Conservation (phyloP, 2,113 vertebrate genomes). For the Scomber japonicus region DNA sequence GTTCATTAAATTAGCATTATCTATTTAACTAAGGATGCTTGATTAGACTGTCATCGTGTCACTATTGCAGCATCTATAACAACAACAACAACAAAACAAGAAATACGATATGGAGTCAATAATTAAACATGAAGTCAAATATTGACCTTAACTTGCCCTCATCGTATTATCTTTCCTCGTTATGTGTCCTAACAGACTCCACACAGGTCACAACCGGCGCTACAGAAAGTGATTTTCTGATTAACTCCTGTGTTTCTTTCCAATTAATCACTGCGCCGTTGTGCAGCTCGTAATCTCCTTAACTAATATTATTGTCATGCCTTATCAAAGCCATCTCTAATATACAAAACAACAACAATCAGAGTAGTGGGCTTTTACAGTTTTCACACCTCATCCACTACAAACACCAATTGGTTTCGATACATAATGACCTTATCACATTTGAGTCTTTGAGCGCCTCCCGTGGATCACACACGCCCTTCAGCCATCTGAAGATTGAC, state of each 20-base stretch:
- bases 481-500: constrained; percentile 63
- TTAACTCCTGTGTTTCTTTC: constrained; percentile 59
- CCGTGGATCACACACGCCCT: constrained; percentile 72
- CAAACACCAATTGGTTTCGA: constrained; percentile 81
- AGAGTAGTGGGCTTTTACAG: constrained; percentile 30
- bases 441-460: constrained; percentile 53
- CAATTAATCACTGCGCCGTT: constrained; percentile 79
- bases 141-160: neutral
- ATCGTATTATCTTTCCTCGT: neutral
- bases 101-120: neutral
- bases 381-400: constrained; percentile 68
- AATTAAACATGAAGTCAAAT: neutral
- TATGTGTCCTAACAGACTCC: neutral
- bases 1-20: neutral
- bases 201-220: neutral
- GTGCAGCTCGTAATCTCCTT: constrained; percentile 75
- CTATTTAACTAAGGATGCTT: neutral
- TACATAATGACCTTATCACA: constrained; percentile 53
- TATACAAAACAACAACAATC: constrained; percentile 49
- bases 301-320: constrained; percentile 70
- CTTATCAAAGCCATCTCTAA: constrained; percentile 71
- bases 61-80: neutral
- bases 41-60: too few species aligned
- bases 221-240: constrained; percentile 45
- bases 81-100: too few species aligned